Evolutionary conservation across 2,888 invertebrate genomes (phyloP).

Genomic region (Papilio demoleus): DNA sequence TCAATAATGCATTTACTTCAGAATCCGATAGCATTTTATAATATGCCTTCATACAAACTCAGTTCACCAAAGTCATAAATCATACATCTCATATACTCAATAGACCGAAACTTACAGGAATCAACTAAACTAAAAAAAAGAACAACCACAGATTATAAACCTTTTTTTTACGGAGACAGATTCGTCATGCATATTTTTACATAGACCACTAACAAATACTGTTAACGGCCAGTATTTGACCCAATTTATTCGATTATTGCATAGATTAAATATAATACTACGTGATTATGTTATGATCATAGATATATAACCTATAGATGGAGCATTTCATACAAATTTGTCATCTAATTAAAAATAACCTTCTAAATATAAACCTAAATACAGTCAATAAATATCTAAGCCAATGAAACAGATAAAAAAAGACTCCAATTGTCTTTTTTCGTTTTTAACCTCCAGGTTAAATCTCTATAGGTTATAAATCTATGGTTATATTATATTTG

Average conservation of each 20-base stretch:
- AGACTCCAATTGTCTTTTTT: no score
- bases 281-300: conserved; percentile 33
- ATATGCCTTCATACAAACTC: neutral
- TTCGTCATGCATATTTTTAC: conserved; percentile 66
- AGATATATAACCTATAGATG: neutral
- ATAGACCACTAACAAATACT: conserved; percentile 59
- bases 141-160: conserved; percentile 66
- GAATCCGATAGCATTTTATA: neutral
- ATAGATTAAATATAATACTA: conserved; percentile 33
- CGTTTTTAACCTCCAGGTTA: conserved; percentile 12
- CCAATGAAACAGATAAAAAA: no score
- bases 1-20: no score
- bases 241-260: conserved; percentile 19
- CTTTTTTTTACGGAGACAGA: conserved; percentile 60
- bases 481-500: conserved; percentile 44
- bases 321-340: no score
- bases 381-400: no score
- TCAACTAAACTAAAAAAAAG: conserved; percentile 62
- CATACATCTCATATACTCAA: conserved; percentile 41
- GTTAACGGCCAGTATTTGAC: conserved; percentile 16
- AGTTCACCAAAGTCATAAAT: neutral
- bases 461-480: conserved; percentile 8
- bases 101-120: conserved; percentile 45
- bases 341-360: no score
- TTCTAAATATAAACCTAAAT: no score